Conservation (phyloP, 2,888 invertebrate species). For the Dyspetes luteomarginatus region DNA sequence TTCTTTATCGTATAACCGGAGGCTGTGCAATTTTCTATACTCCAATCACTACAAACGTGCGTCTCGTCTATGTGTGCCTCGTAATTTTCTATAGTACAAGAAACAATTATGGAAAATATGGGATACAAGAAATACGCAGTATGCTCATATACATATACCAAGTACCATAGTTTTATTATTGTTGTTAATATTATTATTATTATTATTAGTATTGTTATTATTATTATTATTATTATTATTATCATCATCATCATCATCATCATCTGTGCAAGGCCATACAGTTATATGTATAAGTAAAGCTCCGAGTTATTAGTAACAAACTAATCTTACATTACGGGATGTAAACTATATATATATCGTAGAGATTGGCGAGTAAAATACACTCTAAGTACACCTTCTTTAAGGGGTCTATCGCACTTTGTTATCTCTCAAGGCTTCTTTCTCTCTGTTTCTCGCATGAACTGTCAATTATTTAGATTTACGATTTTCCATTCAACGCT, state of each 20-base stretch:
- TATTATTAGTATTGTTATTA: too few relatives aligned
- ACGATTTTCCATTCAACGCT: constrained; percentile 70
- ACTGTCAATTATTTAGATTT: constrained; percentile 81
- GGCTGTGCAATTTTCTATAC: constrained; percentile 7
- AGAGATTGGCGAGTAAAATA: constrained; percentile 46
- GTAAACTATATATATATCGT: constrained; percentile 4
- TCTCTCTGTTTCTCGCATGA: constrained; percentile 65
- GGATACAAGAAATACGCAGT: constrained; percentile 21
- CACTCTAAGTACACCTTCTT: constrained; percentile 52
- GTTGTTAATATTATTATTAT: too few relatives aligned
- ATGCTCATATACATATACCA: neutral
- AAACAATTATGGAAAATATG: constrained; percentile 48
- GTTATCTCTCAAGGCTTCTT: constrained; percentile 73
- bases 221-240: constrained; percentile 25
- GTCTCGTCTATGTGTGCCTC: constrained; percentile 45
- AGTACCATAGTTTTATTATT: too few relatives aligned
- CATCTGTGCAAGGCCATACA: constrained; percentile 16
- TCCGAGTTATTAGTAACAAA: constrained; percentile 61
- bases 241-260: constrained; percentile 8
- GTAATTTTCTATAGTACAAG: constrained; percentile 16
- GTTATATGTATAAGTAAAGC: constrained; percentile 37
- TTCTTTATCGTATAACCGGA: neutral
- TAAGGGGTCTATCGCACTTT: constrained; percentile 59
- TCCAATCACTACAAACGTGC: constrained; percentile 1
- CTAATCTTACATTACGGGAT: constrained; percentile 26